A percentile compares a stretch with the other conserved stretches of the same genome.
These are phyloP conservation scores for Phoebastria nigripes DNA, from an alignment of 2,797 vertebrate genomes.

Conservation along the genomic window DNA sequence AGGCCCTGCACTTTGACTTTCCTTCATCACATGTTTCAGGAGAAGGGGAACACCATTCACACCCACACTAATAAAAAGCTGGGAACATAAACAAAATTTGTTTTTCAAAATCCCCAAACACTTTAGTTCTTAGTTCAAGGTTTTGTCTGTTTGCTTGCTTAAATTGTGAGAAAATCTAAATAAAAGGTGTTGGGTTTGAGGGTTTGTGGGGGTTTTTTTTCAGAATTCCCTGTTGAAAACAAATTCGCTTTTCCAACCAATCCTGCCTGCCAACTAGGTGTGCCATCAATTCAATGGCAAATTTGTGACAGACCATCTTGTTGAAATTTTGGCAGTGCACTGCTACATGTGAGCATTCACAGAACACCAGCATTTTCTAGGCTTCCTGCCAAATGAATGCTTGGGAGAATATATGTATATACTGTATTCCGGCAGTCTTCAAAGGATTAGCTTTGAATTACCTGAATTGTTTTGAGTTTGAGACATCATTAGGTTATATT, in stretches of 20 bases:
- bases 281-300: constrained; percentile 31
- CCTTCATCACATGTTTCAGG: neutral
- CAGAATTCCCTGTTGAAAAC: neutral
- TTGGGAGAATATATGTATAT: constrained; percentile 53
- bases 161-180: neutral
- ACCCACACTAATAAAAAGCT: neutral
- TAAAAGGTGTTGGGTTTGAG: neutral
- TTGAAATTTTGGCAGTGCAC: constrained; percentile 42
- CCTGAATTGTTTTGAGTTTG: constrained; percentile 63
- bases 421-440: constrained; percentile 33
- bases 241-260: neutral
- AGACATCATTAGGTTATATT: constrained; percentile 61
- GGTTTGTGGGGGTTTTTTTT: neutral
- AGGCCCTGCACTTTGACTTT: neutral
- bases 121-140: neutral
- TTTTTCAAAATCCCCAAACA: neutral
- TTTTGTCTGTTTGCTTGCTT: neutral
- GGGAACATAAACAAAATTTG: neutral
- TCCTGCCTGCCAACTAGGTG: constrained; percentile 39
- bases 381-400: constrained; percentile 65
- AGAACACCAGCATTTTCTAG: constrained; percentile 61
- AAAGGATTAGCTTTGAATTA: constrained; percentile 60
- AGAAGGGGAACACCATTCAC: neutral
- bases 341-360: constrained; percentile 40
- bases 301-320: constrained; percentile 48